A percentile compares a stretch with the other conserved stretches of the same genome.
phyloP scores from a whole-genome alignment of 1,140 invertebrate species.

The Neomicropteryx cornuta region DNA sequence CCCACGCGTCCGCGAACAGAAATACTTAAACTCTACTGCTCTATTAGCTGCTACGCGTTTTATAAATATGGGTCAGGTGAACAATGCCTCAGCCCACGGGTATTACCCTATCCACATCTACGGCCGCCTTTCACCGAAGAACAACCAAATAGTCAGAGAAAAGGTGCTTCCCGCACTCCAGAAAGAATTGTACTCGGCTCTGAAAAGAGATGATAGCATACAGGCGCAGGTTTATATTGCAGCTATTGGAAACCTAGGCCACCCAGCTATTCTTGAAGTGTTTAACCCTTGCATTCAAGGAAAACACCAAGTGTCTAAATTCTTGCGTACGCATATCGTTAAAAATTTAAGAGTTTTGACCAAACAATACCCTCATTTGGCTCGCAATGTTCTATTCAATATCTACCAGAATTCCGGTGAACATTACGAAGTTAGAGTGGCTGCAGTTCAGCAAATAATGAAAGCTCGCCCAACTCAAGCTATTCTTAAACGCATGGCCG shows the following conservation, averaged over 20 bases:
- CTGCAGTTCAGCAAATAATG: constrained; percentile 47
- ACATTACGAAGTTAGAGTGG: constrained; percentile 47
- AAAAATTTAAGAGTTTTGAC: constrained; percentile 38
- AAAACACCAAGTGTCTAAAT: constrained; percentile 37
- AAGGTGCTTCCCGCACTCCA: constrained; percentile 48
- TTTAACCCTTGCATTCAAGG: constrained; percentile 59
- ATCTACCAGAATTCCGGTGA: constrained; percentile 55
- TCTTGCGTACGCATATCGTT: constrained; percentile 51
- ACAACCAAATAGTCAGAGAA: constrained; percentile 35
- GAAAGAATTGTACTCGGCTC: constrained; percentile 38
- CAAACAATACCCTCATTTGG: constrained; percentile 33
- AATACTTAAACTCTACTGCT: constrained; percentile 36
- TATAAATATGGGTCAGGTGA: constrained; percentile 43
- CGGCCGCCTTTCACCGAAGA: constrained; percentile 37
- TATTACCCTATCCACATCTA: constrained; percentile 51
- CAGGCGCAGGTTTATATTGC: constrained; percentile 47
- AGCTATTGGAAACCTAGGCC: constrained; percentile 50
- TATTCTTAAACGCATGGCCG: constrained; percentile 57
- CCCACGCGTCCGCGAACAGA: constrained; percentile 34
- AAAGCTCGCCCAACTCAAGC: constrained; percentile 41
- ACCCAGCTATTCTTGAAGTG: constrained; percentile 43
- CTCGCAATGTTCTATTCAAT: constrained; percentile 46
- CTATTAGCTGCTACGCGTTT: constrained; percentile 46
- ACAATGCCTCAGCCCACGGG: constrained; percentile 39
- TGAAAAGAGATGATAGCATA: constrained; percentile 35